Evolutionary conservation across 2,888 invertebrate species (phyloP), one percentile per base, ranked within the genome.

Genomic region (Caradrina kadenii): DNA sequence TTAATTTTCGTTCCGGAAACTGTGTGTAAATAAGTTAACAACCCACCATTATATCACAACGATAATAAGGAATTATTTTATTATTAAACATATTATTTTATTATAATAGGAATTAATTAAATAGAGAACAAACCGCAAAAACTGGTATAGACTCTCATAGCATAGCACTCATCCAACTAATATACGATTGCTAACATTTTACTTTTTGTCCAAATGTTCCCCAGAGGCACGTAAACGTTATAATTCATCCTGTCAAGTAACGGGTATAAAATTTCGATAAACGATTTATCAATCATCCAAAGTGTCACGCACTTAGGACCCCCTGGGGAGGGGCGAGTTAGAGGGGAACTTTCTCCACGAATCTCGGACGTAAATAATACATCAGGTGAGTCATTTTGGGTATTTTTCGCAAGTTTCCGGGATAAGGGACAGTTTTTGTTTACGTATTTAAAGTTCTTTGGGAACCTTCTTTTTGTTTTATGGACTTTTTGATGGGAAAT

Each of bases 241-340:
- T 84, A 82, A 84, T 80, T 84, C 80, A 86, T 80, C 77, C 86
- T 84, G 83, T 84, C 83, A 81, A 79, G 69, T 73, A 66, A 71
- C 79, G 80, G 73, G 80, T 81, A 85, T 81, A 75, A 79, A 79
- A 71, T 85, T 84, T 87, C 76, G 85, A 73, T 77, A 77, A 81
- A 78, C 82, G 84, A 90, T 90, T 89, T 88, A 91, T 92, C 90
- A 92, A 90, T 88, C 90, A 86, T 86, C 72, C 79, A 63, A 78
- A 81, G 73, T 84, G 87, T 86, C 87, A 87, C 84, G 79, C 75
- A 73, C 79, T 82, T 74, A 80, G 80, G 79, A 84, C 74, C 52
- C 62, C 49, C 55, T 0, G 17, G 55, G 56, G 69, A 60, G 45
- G 42, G 19, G 35, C 13, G 17, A 17, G 35, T 19, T 42, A 60